Percentiles rank a stretch among this genome's conserved stretches.
These are phyloP conservation scores for Rhinoderma darwinii DNA, from an alignment of 2,113 vertebrate genomes.

Conservation along the genomic window DNA sequence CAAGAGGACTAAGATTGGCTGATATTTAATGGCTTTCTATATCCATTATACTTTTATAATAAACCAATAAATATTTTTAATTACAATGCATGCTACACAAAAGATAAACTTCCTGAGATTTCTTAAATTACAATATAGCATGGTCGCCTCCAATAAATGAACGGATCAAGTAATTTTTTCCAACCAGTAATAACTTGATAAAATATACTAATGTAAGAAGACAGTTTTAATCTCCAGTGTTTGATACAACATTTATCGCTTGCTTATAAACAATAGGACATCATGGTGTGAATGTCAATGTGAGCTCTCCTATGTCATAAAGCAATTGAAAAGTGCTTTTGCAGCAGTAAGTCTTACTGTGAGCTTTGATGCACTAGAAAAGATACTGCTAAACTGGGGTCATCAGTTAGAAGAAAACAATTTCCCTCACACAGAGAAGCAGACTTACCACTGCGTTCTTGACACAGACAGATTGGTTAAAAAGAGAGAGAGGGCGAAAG, in stretches of 20 bases:
- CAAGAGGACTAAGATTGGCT: too few species aligned
- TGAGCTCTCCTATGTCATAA: conserved; percentile 77
- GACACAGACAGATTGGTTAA: conserved; percentile 74
- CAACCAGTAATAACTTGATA: not conserved
- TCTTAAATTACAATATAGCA: not conserved
- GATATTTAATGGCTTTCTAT: too few species aligned
- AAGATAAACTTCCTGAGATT: not conserved
- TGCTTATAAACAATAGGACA: conserved; percentile 76
- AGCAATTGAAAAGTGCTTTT: conserved; percentile 76
- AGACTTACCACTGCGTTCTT: conserved; percentile 74
- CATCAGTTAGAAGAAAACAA: conserved; percentile 82
- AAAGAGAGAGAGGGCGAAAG: conserved; percentile 48
- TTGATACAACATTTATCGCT: conserved; percentile 77
- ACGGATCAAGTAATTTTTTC: not conserved
- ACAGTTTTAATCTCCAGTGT: conserved; percentile 64
- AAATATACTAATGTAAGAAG: conserved; percentile 39
- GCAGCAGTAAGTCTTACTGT: conserved; percentile 75
- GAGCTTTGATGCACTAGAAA: conserved; percentile 78
- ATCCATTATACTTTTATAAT: too few species aligned
- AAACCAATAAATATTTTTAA: too few species aligned
- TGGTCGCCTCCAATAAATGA: not conserved
- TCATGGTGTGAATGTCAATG: conserved; percentile 76
- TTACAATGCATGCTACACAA: not conserved
- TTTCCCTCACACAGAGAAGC: conserved; percentile 78
- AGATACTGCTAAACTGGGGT: conserved; percentile 78